phyloP scores from a whole-genome alignment of 2,113 vertebrate species.

The Synodontis membranacea region DNA sequence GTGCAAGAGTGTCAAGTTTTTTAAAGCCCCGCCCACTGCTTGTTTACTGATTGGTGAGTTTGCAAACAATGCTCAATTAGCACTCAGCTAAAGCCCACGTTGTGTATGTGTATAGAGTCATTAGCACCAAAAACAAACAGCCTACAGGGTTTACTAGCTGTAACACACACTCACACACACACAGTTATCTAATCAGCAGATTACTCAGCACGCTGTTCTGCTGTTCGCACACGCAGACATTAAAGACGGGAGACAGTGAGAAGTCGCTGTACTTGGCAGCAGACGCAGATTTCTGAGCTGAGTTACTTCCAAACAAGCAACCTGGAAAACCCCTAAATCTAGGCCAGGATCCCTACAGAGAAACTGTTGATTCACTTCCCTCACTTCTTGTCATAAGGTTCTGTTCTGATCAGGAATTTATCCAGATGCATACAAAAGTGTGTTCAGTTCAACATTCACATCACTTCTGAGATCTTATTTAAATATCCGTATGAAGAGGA shows the following conservation, averaged over 20 bases:
- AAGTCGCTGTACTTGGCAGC: slow-evolving; percentile 7
- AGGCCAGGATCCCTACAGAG: background rate
- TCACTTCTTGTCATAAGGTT: background rate
- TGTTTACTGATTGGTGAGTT: background rate
- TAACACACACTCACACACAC: slow-evolving; percentile 19
- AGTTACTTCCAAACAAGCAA: background rate
- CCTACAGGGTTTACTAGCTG: background rate
- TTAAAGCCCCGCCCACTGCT: background rate
- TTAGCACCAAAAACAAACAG: slow-evolving; percentile 2
- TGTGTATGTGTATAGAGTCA: background rate
- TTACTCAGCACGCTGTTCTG: slow-evolving; percentile 17
- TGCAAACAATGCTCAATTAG: background rate
- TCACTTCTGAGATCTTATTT: background rate
- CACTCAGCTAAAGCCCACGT: background rate
- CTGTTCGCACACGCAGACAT: background rate
- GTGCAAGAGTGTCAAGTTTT: background rate
- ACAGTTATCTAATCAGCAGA: slow-evolving; percentile 12
- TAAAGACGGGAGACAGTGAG: background rate
- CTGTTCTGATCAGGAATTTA: background rate
- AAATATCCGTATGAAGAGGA: no score
- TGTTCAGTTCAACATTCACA: background rate
- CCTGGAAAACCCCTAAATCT: slow-evolving; percentile 30
- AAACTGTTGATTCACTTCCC: background rate
- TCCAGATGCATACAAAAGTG: background rate
- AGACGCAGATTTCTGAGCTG: slow-evolving; percentile 14